Base-by-base conservation (phyloP, 2,113 vertebrate genomes). In the Plotosus lineatus region DNA sequence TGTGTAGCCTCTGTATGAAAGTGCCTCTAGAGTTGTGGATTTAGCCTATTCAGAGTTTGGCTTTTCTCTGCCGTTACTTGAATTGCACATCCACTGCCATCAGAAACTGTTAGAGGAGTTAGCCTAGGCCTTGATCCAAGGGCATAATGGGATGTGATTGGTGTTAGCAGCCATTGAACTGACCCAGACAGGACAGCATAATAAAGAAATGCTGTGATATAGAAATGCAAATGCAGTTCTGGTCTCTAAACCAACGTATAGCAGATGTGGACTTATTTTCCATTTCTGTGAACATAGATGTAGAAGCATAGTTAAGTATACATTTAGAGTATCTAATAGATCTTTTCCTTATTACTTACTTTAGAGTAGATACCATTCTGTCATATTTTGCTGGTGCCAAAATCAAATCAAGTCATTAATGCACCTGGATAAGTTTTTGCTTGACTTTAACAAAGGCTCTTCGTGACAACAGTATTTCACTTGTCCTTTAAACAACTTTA, bases 21-120 rank as follows among this genome's bases (percentile, higher is more conserved):
- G 90, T 87, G 50, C 83, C 72, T 42, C 84, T 83, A 85, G 80
- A 85, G 82, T 85, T 77, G 84, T 85, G 77, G 77, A 85, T 85
- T 85, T 85, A 80, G 77, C 71, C 84, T 85, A 85, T 85, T 85
- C 84, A 85, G 77, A 85, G 80, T 88, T 86, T 44, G 80, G 86
- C 88, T 91, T 90, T 93, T 90, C 89, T 85, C 87, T 78, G 84
- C 89, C 88, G 75, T 87, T 82, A 85, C 87, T 91, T 85, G 89
- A 88, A 90, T 89, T 85, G 85, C 86, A 91, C 87, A 88, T 89
- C 88, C 63, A 86, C 83, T 88, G 82, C 77, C 84, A 89, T 91
- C 90, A 89, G 89, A 91, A 84, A 84, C 83, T 74, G 85, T 87
- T 90, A 85, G 90, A 87, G 88, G 87, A 90, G 89, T 91, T 90